Base-by-base conservation (phyloP, 37 sponge, comb jelly and placozoan genomes). In the Ephydatia muelleri region DNA sequence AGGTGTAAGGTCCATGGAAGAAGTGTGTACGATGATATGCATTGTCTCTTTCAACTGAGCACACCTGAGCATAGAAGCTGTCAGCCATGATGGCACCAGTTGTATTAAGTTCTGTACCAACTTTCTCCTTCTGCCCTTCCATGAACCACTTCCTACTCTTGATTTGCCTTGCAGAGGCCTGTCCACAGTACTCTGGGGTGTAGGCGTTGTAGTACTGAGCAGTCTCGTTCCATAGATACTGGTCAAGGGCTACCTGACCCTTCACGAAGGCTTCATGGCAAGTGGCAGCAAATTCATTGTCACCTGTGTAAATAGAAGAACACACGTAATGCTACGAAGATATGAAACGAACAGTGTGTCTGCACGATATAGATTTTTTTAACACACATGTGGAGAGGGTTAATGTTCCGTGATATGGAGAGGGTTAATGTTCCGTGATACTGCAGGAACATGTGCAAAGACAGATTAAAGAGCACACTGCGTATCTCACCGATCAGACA, bases 61-160 rank as follows among this genome's bases (percentile, higher is more conserved):
- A 13, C 13, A 82, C 82, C 72, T 82, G 82, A 22, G 82, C 37
- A 37, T 82, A 82, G 72, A 82, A 82, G 72, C 37, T 82, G 48
- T 82, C 82, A 14, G 82, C 8, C 82, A 82, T 82, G 43, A 82
- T 82, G 72, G 82, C 82, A 21, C 82, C 82, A 27, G 72, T 72
- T 9, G 71, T 70, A 29, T 47, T 40, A 21, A 72, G 70, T 72
- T 70, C n/a, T 12, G 31, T 48, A 0, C 38, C 82, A 32, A 48
- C 40, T 29, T 47, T 32, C 47, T 43, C 43, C 43, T 43, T 43
- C 43, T 43, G 43, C 3, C 43, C 43, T 43, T 6, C 43, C 43
- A 3, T 57, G 19, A 13, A 21, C 57, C 57, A 57, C 57, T 23
- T 23, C 74, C 19, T 79, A 0, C 66, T 79, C 37, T 66, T 57